Conservation (phyloP, 1,140 invertebrate genomes). For the Drosophila oshimai region DNA sequence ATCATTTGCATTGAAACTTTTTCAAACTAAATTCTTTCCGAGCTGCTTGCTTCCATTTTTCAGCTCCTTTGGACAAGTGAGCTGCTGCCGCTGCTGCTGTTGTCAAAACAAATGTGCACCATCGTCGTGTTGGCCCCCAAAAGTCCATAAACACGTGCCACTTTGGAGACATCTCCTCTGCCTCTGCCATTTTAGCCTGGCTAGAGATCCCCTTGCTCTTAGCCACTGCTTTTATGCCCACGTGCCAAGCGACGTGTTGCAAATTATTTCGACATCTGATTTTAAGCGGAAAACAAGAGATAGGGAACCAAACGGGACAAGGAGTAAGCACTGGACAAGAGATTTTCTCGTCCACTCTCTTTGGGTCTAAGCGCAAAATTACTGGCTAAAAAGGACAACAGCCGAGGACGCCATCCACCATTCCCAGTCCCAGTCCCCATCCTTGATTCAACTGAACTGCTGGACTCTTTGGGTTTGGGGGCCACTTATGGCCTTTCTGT, state of each 20-base stretch:
- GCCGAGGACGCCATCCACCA: neutral
- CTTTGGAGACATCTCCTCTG: conserved; percentile 34
- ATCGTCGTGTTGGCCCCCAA: conserved; percentile 33
- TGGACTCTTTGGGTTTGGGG: conserved; percentile 10
- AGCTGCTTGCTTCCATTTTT: neutral
- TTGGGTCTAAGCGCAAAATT: conserved; percentile 72
- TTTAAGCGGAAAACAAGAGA: conserved; percentile 81
- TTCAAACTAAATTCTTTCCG: neutral
- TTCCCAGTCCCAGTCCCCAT: neutral
- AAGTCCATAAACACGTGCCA: conserved; percentile 74
- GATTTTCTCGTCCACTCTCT: conserved; percentile 48
- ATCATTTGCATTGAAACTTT: neutral
- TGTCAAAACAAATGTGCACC: conserved; percentile 45
- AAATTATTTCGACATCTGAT: conserved; percentile 81
- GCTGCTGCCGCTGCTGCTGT: conserved; percentile 36
- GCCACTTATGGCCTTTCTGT: conserved; percentile 78
- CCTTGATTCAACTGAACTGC: neutral
- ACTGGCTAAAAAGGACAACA: conserved; percentile 60
- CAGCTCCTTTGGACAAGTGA: conserved; percentile 12
- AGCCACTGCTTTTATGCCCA: conserved; percentile 26
- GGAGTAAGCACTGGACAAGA: conserved; percentile 11
- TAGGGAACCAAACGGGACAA: conserved; percentile 11
- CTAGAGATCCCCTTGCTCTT: neutral
- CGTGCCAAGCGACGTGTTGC: conserved; percentile 73
- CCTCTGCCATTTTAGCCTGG: conserved; percentile 2